Evolutionary conservation across 2,113 vertebrate species (phyloP), one percentile per base, ranked within the genome.

Genomic region (Bungarus multicinctus): DNA sequence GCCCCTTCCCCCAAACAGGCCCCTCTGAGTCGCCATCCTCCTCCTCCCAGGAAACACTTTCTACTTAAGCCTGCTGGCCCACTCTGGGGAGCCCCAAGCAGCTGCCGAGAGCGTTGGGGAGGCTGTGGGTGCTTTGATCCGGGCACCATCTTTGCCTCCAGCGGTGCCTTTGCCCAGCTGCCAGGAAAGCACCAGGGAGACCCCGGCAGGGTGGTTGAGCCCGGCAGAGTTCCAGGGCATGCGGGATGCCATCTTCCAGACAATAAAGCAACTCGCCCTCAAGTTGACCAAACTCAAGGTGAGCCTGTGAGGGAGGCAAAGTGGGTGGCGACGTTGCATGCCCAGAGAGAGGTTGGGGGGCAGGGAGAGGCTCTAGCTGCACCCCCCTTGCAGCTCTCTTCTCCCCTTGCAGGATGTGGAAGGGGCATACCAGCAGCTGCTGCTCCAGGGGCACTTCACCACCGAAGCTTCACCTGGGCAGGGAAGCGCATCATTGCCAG

Each of bases 231-330:
- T 85, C 30, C 93, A 95, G 89, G 94, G 92, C 45, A 81, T 91
- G 88, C 92, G 57, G 14, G 96, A 96, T 58, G 50, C 89, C 45
- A 96, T 98, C 96, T 98, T 97, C 94, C 94, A 7, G 12, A 97
- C 96, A 91, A 97, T 98, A 0, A 95, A 97, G 54, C 97, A 96
- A 92, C 97, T 98, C 30, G 96, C 95, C 0, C 85, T 95, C 90
- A 98, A 98, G 92, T 96, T 98, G 91, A 93, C 92, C 91, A 95
- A 95, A 94, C 96, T 98, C 27, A 97, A 97, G 95, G 97, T 98
- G 57, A 96, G 94, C 5, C 23, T 5, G 0, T 0, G 3, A 34
- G 5, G 6, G 16, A 6, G n/a, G 16, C 69, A 34, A 74, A 34
- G n/a, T 7, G 6, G 69, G 1, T 0, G 30, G 5, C 4, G 30